Conservation (phyloP, 1,140 invertebrate genomes). For the Hylaeus volcanicus region DNA sequence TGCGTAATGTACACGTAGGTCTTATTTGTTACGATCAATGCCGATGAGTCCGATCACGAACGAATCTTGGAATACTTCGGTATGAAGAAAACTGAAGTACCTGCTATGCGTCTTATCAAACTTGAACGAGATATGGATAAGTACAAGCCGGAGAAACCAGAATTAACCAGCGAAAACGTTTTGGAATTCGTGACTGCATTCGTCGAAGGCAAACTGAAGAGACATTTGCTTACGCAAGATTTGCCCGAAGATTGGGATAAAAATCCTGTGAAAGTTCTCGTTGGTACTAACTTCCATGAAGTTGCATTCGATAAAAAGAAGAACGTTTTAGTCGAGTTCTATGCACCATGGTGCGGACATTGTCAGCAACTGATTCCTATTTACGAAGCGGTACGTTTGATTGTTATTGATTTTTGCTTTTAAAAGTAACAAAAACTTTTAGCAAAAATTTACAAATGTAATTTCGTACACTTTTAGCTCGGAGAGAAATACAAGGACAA, state of each 20-base stretch:
- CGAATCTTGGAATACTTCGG: slow-evolving; percentile 99
- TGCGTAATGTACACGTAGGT: slow-evolving; percentile 78
- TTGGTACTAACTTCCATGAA: slow-evolving; percentile 97
- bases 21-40: slow-evolving; percentile 97
- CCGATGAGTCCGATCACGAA: slow-evolving; percentile 96
- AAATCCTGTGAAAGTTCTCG: slow-evolving; percentile 95
- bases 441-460: neutral
- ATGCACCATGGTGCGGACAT: slow-evolving; percentile 98
- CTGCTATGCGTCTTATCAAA: slow-evolving; percentile 95
- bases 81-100: slow-evolving; percentile 95
- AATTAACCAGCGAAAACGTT: slow-evolving; percentile 89
- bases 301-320: slow-evolving; percentile 94
- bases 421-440: neutral
- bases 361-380: slow-evolving; percentile 98
- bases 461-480: slow-evolving; percentile 80
- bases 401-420: neutral
- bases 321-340: slow-evolving; percentile 99
- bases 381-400: slow-evolving; percentile 86
- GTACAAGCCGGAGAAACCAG: slow-evolving; percentile 93
- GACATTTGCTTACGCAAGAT: slow-evolving; percentile 96
- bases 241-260: slow-evolving; percentile 99
- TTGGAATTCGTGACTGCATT: slow-evolving; percentile 93
- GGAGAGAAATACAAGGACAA: slow-evolving; percentile 93
- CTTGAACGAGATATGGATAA: slow-evolving; percentile 99
- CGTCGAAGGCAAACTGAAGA: slow-evolving; percentile 95